Percentiles rank a stretch among this genome's conserved stretches.
These are phyloP conservation scores for Lepidotrigona ventralis DNA, from an alignment of 1,140 invertebrate species.

Conservation along the genomic window DNA sequence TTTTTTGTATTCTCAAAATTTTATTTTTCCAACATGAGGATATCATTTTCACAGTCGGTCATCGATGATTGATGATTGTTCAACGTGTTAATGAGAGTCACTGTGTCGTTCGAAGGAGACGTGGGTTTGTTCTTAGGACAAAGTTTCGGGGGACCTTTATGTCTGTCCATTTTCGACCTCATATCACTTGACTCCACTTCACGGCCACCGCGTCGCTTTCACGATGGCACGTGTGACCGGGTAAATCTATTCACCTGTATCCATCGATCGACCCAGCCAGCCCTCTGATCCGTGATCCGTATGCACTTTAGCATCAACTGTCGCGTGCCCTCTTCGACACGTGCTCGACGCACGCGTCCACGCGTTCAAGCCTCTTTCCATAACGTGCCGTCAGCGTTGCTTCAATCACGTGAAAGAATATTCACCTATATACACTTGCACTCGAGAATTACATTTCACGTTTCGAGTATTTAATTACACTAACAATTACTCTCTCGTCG, in stretches of 20 bases:
- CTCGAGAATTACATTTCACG: too few species aligned
- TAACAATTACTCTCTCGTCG: too few species aligned
- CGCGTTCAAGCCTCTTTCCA: not conserved
- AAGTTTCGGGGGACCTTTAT: not conserved
- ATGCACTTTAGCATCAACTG: constrained; percentile 57
- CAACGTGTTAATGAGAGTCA: too few species aligned
- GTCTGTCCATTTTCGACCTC: constrained; percentile 46
- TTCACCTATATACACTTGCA: too few species aligned
- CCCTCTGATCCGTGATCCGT: constrained; percentile 61
- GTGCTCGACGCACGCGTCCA: constrained; percentile 12
- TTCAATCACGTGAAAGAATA: not conserved
- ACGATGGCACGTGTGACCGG: constrained; percentile 19
- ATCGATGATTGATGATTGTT: too few species aligned
- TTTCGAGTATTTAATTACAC: too few species aligned
- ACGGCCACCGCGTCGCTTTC: constrained; percentile 29
- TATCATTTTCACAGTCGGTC: too few species aligned
- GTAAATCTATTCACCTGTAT: constrained; percentile 45
- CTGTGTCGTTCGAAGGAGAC: not conserved
- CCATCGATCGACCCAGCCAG: constrained; percentile 43
- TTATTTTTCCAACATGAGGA: too few species aligned
- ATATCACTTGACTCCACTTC: constrained; percentile 54
- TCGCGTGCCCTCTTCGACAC: constrained; percentile 33
- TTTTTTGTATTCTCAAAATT: too few species aligned
- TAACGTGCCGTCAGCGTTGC: too few species aligned
- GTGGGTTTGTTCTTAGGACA: not conserved